A percentile compares a stretch with the other conserved stretches of the same genome.
These are phyloP conservation scores for Theocolax elegans DNA, from an alignment of 1,140 invertebrate species.

Conservation along the genomic window DNA sequence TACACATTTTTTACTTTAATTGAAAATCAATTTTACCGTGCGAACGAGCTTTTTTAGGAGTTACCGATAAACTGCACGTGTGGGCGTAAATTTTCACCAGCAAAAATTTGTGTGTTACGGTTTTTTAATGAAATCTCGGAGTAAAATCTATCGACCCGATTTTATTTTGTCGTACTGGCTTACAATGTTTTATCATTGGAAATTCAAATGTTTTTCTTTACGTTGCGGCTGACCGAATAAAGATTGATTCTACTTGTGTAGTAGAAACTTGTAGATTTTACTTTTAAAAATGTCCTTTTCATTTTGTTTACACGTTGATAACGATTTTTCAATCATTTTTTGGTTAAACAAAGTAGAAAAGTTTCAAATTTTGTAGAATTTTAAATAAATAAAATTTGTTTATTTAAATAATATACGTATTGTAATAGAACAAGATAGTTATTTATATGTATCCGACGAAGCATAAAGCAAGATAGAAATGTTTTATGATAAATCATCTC, in stretches of 20 bases:
- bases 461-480: too few relatives aligned
- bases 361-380: too few relatives aligned
- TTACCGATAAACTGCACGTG: too few relatives aligned
- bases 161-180: background rate
- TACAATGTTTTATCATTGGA: background rate
- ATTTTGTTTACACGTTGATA: too few relatives aligned
- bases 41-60: background rate
- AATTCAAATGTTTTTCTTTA: background rate
- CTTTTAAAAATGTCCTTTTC: background rate
- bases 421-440: too few relatives aligned
- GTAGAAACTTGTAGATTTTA: background rate
- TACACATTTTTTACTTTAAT: conserved; percentile 15
- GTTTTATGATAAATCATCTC: too few relatives aligned
- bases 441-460: too few relatives aligned
- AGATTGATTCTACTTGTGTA: background rate
- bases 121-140: conserved; percentile 16
- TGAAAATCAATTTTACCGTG: conserved; percentile 8
- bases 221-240: background rate
- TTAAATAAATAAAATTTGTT: too few relatives aligned
- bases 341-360: too few relatives aligned
- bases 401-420: too few relatives aligned
- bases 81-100: background rate
- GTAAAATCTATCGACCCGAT: conserved; percentile 19
- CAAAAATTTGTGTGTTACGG: background rate
- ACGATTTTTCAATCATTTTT: too few relatives aligned